phyloP scores from a whole-genome alignment of 1,140 invertebrate species.

The Cyrtorhinus lividipennis region DNA sequence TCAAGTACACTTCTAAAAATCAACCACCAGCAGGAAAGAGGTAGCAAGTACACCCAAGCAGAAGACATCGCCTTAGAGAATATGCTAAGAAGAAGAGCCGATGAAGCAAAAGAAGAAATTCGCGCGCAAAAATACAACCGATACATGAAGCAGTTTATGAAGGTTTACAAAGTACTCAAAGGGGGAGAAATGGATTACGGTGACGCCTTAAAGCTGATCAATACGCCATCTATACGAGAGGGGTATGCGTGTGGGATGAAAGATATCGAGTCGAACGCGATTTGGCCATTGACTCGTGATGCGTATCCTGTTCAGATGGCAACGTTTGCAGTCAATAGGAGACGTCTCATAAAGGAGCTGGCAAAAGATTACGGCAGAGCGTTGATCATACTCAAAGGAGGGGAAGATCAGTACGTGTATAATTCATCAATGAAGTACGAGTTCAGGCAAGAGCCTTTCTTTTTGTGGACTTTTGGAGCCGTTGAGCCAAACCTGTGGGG shows the following conservation, averaged over 20 bases:
- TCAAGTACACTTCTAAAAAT: too few species aligned
- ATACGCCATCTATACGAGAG: not conserved
- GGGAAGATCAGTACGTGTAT: conserved; percentile 10
- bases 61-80: not conserved
- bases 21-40: not conserved
- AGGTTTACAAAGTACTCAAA: not conserved
- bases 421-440: conserved; percentile 12
- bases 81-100: not conserved
- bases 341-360: not conserved
- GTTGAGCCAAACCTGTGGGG: not conserved
- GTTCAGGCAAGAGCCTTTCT: conserved; percentile 9
- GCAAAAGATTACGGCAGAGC: not conserved
- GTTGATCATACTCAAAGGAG: conserved; percentile 14
- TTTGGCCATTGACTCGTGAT: not conserved
- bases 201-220: not conserved
- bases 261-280: not conserved
- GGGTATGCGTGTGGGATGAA: not conserved
- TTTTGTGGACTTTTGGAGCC: not conserved
- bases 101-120: not conserved
- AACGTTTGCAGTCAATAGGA: conserved; percentile 5
- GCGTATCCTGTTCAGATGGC: not conserved
- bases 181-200: not conserved
- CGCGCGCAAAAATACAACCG: not conserved
- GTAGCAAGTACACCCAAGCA: not conserved
- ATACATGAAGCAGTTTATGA: not conserved